Percentiles rank a stretch among this genome's conserved stretches.
phyloP scores from a whole-genome alignment of 2,888 invertebrate genomes.

The Drosophila colorata region DNA sequence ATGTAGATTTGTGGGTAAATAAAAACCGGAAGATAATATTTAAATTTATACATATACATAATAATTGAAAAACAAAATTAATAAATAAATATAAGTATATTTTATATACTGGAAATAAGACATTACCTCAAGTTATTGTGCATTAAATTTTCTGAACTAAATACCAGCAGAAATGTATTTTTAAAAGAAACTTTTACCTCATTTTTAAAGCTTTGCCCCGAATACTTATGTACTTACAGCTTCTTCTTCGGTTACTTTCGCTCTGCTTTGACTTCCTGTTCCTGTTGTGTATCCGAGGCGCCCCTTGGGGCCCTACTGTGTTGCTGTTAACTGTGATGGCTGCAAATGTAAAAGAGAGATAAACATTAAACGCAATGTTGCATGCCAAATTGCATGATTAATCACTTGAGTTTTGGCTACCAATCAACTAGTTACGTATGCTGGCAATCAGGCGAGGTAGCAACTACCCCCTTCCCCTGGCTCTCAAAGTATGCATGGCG shows the following conservation, averaged over 20 bases:
- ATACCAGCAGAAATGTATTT: too few species aligned
- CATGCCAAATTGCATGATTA: slow-evolving; percentile 77
- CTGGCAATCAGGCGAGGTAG: slow-evolving; percentile 41
- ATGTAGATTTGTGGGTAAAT: too few species aligned
- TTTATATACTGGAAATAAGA: too few species aligned
- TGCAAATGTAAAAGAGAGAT: slow-evolving; percentile 42
- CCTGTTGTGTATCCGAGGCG: slow-evolving; percentile 77
- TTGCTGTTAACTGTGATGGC: slow-evolving; percentile 75
- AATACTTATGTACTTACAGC: slow-evolving; percentile 59
- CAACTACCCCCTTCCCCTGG: slow-evolving; percentile 4
- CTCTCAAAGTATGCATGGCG: slow-evolving; percentile 13
- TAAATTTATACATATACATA: too few species aligned
- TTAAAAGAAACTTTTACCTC: neutral
- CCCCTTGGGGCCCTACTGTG: slow-evolving; percentile 76
- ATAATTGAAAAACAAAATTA: too few species aligned
- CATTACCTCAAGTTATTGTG: too few species aligned
- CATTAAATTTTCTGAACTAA: too few species aligned
- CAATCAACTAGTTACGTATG: slow-evolving; percentile 42
- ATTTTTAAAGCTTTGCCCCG: slow-evolving; percentile 5
- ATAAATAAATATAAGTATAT: too few species aligned
- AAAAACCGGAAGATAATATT: too few species aligned
- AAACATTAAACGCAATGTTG: slow-evolving; percentile 19
- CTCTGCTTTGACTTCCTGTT: slow-evolving; percentile 34
- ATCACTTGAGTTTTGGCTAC: slow-evolving; percentile 69
- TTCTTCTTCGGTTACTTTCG: slow-evolving; percentile 35